These are phyloP conservation scores for Leptogaster cylindrica DNA, from an alignment of 2,888 invertebrate genomes.

Conservation along the genomic window DNA sequence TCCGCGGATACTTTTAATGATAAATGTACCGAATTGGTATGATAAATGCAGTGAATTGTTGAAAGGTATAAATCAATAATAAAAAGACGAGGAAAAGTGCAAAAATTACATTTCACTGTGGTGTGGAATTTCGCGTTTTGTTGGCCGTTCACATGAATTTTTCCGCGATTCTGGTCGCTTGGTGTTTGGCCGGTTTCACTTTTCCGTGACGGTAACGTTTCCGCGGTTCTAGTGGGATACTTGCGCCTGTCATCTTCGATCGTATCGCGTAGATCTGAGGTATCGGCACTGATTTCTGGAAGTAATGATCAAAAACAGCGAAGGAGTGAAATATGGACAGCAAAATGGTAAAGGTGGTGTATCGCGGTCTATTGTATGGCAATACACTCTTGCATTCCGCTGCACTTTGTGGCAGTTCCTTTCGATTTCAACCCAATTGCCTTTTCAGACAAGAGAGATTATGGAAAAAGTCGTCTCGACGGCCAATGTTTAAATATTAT, in stretches of 20 bases:
- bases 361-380: too few relatives aligned
- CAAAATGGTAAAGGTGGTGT: not conserved
- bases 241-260: constrained; percentile 33
- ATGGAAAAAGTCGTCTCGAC: too few relatives aligned
- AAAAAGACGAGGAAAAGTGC: constrained; percentile 51
- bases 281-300: constrained; percentile 31
- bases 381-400: too few relatives aligned
- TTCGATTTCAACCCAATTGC: too few relatives aligned
- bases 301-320: constrained; percentile 30
- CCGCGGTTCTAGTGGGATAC: constrained; percentile 8
- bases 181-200: constrained; percentile 10
- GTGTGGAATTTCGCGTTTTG: constrained; percentile 34
- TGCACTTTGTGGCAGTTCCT: too few relatives aligned
- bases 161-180: constrained; percentile 5
- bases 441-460: too few relatives aligned
- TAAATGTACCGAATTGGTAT: constrained; percentile 62
- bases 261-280: constrained; percentile 14
- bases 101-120: constrained; percentile 44
- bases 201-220: not conserved
- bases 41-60: constrained; percentile 63
- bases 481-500: too few relatives aligned
- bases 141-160: constrained; percentile 25
- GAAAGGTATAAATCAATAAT: constrained; percentile 62
- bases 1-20: constrained; percentile 54
- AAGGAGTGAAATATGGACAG: not conserved